Percentiles rank a stretch among this genome's conserved stretches.
phyloP scores from a whole-genome alignment of 1,140 invertebrate species.

The Harpegnathos saltator region DNA sequence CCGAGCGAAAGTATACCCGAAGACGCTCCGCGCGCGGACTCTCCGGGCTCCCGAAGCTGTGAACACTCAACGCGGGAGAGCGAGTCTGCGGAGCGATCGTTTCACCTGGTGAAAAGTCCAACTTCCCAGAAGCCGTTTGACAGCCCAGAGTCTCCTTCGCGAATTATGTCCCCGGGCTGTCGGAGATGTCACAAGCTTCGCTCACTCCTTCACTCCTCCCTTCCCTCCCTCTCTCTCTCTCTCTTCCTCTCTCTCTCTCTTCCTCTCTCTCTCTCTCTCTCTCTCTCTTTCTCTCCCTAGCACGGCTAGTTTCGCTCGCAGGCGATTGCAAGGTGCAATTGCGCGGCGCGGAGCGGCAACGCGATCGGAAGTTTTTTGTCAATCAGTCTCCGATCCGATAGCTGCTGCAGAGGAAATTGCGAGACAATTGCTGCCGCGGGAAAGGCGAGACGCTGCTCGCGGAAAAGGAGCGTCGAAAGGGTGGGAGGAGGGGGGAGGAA shows the following conservation, averaged over 20 bases:
- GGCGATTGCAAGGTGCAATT: slow-evolving; percentile 49
- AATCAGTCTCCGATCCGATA: slow-evolving; percentile 34
- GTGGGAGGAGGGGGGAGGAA: background rate
- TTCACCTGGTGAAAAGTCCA: background rate
- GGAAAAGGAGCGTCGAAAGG: background rate
- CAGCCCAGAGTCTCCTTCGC: background rate
- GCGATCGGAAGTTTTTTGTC: slow-evolving; percentile 53
- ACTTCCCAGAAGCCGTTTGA: background rate
- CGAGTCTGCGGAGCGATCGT: background rate
- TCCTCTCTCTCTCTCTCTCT: too few relatives aligned
- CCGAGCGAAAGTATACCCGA: background rate
- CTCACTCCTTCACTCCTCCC: background rate
- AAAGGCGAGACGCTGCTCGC: slow-evolving; percentile 5
- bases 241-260: background rate
- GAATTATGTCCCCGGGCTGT: slow-evolving; percentile 9
- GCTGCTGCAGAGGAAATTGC: slow-evolving; percentile 40
- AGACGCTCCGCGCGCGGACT: background rate
- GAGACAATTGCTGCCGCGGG: background rate
- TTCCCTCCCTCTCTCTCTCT: too few relatives aligned
- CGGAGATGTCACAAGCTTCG: slow-evolving; percentile 41
- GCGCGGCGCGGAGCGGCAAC: too few relatives aligned
- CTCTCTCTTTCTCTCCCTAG: background rate
- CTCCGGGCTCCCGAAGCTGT: background rate
- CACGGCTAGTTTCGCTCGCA: slow-evolving; percentile 2
- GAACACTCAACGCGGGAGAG: background rate